Evolutionary conservation across 2,797 vertebrate genomes (phyloP), one percentile per base, ranked within the genome.

Genomic region (Tokudaia tokunoshimensis): DNA sequence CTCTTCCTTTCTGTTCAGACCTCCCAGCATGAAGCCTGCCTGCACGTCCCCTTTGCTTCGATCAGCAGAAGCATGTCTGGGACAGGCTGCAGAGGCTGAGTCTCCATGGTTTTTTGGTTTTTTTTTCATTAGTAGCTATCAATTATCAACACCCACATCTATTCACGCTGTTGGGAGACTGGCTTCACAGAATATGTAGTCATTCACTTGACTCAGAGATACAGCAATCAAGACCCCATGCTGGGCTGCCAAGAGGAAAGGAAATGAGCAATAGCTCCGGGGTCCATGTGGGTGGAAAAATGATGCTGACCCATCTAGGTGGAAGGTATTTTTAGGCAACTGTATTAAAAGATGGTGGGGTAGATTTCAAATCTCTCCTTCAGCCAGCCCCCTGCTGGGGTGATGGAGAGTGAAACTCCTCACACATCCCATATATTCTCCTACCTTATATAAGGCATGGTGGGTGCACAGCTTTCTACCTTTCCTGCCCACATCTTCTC

Each of bases 121-220:
- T 78, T 17, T 10, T 34, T 20, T 34, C 72, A 55, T 31, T 3
- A 17, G 26, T 7, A 31, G 2, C 26, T 44, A 1, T 2, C 41
- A 15, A 24, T 31, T 31, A 0, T 9, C 47, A 20, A 22, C 44
- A 19, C 59, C 14, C 26, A 74, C 0, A 22, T 47, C 55, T 13
- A 7, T 0, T 44, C 8, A 0, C 0, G 0, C 15, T 29, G 2
- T 6, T 1, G 8, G 52, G 4, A 79, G 34, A 20, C 9, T 11
- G 74, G 7, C 0, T 26, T 61, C 76, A 26, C 1, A 9, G 78
- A 44, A 4, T 29, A 65, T 63, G 14, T 5, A 17, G 10, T 19
- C 19, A 14, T 13, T 70, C 55, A 13, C 67, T 82, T 24, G 20
- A 41, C 37, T 75, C 29, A 20, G 61, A 83, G 34, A 22, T 31